Conservation (phyloP, 2,797 vertebrate genomes). For the Melanotaenia pygmaea region DNA sequence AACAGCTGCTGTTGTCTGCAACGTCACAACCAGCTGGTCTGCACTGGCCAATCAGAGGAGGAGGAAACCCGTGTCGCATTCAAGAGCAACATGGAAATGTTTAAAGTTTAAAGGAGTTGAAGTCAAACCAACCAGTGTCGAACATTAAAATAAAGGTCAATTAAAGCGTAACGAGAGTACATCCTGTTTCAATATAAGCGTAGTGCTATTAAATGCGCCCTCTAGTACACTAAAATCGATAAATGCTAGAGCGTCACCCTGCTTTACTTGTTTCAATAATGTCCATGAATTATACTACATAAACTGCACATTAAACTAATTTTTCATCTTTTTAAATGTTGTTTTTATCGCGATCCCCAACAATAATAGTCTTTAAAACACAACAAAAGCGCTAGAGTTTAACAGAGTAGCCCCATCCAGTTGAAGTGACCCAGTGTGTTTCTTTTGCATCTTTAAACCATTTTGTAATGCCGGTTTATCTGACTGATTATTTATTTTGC, state of each 20-base stretch:
- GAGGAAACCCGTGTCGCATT: conserved; percentile 28
- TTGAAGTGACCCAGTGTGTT: too few relatives aligned
- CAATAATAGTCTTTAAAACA: background rate
- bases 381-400: too few relatives aligned
- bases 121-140: background rate
- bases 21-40: conserved; percentile 67
- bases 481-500: background rate
- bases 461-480: background rate
- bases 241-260: background rate
- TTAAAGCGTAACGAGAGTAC: background rate
- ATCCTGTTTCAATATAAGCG: background rate
- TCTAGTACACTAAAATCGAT: background rate
- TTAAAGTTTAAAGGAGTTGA: background rate
- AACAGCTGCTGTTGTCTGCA: conserved; percentile 36
- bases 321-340: background rate
- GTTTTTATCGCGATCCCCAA: background rate
- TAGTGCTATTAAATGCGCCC: background rate
- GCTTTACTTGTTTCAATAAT: background rate
- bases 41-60: conserved; percentile 60
- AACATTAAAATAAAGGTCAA: background rate
- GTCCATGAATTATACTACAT: background rate
- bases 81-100: conserved; percentile 27
- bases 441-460: too few relatives aligned
- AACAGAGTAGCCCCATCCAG: too few relatives aligned
- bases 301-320: background rate